Evolutionary conservation across 2,888 invertebrate genomes (phyloP).

Genomic region (Caenorhabditis drosophilae): DNA sequence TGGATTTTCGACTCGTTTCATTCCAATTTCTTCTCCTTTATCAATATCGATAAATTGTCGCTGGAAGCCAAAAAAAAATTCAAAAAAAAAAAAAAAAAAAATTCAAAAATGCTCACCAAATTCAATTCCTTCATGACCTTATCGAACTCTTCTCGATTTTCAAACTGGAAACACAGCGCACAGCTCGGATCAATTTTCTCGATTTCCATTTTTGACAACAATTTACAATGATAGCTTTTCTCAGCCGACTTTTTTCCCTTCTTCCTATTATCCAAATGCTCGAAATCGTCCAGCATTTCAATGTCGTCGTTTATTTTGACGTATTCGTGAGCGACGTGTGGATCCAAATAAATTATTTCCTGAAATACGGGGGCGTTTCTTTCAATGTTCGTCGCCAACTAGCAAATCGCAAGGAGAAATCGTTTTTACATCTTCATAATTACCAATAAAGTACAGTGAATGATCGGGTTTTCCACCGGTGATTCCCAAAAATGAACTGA

Average conservation of each 20-base stretch:
- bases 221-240: slow-evolving; percentile 47
- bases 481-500: slow-evolving; percentile 85
- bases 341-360: slow-evolving; percentile 88
- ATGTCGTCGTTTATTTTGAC: background rate
- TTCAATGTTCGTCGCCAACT: background rate
- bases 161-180: slow-evolving; percentile 56
- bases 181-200: slow-evolving; percentile 57
- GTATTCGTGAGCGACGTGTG: slow-evolving; percentile 88
- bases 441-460: slow-evolving; percentile 90
- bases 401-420: too few relatives aligned
- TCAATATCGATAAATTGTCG: slow-evolving; percentile 53
- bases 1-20: slow-evolving; percentile 46
- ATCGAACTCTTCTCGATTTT: slow-evolving; percentile 26
- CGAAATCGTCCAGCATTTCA: background rate
- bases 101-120: slow-evolving; percentile 23
- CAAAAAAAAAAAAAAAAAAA: background rate
- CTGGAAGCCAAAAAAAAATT: slow-evolving; percentile 31
- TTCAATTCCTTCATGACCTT: slow-evolving; percentile 30
- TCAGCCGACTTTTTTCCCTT: slow-evolving; percentile 21
- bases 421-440: slow-evolving; percentile 76
- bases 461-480: slow-evolving; percentile 91
- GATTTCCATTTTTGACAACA: slow-evolving; percentile 48
- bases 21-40: slow-evolving; percentile 39
- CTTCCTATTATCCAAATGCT: background rate
- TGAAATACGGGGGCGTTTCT: slow-evolving; percentile 17